Conservation (phyloP, 2,888 invertebrate species). For the Cerastis leucographa region DNA sequence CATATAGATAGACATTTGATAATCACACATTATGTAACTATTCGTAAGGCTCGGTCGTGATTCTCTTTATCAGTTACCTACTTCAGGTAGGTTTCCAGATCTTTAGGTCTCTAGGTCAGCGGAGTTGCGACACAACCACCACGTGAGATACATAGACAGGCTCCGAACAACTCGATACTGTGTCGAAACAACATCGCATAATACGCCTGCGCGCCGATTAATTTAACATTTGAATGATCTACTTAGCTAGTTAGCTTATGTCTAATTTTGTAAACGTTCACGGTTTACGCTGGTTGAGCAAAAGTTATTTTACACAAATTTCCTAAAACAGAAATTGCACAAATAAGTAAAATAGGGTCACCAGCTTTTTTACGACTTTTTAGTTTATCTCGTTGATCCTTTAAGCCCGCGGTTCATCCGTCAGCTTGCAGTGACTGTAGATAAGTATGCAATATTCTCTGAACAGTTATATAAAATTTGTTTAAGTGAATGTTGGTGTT, state of each 20-base stretch:
- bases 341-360: conserved; percentile 28
- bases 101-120: conserved; percentile 71
- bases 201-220: conserved; percentile 55
- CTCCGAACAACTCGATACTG: conserved; percentile 58
- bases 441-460: conserved; percentile 41
- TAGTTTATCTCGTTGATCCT: conserved; percentile 4
- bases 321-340: conserved; percentile 32
- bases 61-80: conserved; percentile 53
- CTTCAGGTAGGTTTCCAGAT: conserved; percentile 65
- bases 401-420: conserved; percentile 13
- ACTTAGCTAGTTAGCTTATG: conserved; percentile 45
- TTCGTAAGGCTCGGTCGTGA: conserved; percentile 42
- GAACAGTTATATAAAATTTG: conserved; percentile 64
- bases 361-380: not conserved
- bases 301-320: conserved; percentile 34
- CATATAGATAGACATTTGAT: too few relatives aligned
- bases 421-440: conserved; percentile 34
- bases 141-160: conserved; percentile 69
- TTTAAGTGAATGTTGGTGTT: conserved; percentile 66
- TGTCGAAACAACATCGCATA: conserved; percentile 64
- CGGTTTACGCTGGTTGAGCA: conserved; percentile 44
- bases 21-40: conserved; percentile 42
- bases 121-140: conserved; percentile 63
- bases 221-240: conserved; percentile 54
- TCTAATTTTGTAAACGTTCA: conserved; percentile 45